Base-by-base conservation (phyloP, 2,888 invertebrate genomes). In the Sarcophaga variegata region DNA sequence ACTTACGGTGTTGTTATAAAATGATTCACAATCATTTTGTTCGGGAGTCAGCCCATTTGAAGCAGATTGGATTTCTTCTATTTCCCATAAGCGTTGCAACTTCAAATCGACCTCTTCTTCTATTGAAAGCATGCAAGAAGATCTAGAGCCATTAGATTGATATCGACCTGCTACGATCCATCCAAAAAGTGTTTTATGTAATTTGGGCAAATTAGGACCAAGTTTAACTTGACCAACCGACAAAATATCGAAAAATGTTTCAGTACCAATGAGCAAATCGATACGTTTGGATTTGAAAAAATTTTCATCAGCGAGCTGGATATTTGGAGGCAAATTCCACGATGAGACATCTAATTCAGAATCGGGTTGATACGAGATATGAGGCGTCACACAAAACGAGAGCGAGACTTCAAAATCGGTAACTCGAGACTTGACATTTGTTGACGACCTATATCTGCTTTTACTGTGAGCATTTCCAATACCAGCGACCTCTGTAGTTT, bases 321-420 rank as follows among this genome's bases (percentile, higher is more conserved):
- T 64, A 60, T 88, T 88, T 17, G 27, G 11, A 47, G 83, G 88
- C 37, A 89, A 37, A 59, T 88, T 86, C 88, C 88, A 87, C 12
- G 79, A 54, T 11, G 85, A 74, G n/a, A 79, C 74, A 62, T 86
- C 81, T 20, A 88, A 84, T 14, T 86, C 79, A 2, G 79, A 17
- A 25, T 88, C 88, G 10, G 89, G 89, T 63, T 89, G 89, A 25
- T 89, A 89, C 0, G 88, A 84, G 17, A 89, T 89, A 20, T 86
- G 75, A 8, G 88, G 78, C 14, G 87, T 88, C 5, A 88, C 37
- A 71, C 81, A 83, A 45, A 87, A 88, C 37, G 81, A 71, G 10
- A 88, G 67, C 17, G 72, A 47, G 2, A 84, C 22, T 54, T 88
- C 83, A 67, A 85, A 88, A 37, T 76, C 69, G 37, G 71, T 75